Percentiles rank a stretch among this genome's conserved stretches.
These are phyloP conservation scores for Eolophus roseicapilla DNA, from an alignment of 2,113 vertebrate species.

Conservation along the genomic window DNA sequence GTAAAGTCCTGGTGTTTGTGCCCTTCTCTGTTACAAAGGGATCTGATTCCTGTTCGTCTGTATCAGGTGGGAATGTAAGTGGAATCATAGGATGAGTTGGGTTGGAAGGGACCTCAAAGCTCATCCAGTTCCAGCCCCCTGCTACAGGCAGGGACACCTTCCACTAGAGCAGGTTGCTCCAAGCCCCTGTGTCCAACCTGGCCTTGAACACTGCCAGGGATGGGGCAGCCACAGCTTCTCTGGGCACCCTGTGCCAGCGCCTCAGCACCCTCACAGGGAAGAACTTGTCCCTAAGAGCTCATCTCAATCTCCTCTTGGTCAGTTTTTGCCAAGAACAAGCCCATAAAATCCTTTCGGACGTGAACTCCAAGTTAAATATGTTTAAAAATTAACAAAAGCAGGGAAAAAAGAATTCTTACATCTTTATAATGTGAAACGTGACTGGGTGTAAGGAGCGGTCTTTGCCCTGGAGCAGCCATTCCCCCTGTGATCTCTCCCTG, in stretches of 20 bases:
- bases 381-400: background rate
- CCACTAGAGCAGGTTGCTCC: background rate
- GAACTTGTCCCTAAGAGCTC: background rate
- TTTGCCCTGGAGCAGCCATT: background rate
- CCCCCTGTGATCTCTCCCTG: background rate
- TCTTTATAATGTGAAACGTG: background rate
- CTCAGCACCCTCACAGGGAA: background rate
- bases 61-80: background rate
- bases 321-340: background rate
- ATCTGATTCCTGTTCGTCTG: rapidly evolving
- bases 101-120: background rate
- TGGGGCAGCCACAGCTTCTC: background rate
- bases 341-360: rapidly evolving
- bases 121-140: too few species aligned
- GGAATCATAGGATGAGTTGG: background rate
- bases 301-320: background rate
- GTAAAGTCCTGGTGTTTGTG: rapidly evolving
- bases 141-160: background rate
- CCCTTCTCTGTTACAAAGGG: background rate
- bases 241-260: background rate
- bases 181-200: background rate
- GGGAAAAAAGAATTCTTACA: rapidly evolving
- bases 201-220: background rate
- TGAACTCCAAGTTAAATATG: background rate
- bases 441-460: background rate